Conservation (phyloP, 2,797 vertebrate genomes). For the Oophaga sylvatica region DNA sequence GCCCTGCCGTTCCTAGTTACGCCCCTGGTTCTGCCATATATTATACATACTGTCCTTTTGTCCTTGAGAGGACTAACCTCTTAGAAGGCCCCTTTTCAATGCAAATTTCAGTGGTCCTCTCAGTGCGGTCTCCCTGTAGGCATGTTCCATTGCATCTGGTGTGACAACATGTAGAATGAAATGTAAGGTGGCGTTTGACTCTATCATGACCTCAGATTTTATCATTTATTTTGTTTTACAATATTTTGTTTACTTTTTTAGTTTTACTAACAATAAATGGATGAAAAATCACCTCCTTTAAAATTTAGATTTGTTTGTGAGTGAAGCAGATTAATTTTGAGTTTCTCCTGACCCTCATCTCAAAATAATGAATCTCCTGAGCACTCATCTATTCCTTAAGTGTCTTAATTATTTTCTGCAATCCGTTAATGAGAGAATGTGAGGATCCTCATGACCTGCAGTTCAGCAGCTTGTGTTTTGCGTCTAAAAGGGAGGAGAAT, state of each 20-base stretch:
- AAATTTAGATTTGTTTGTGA: slow-evolving; percentile 3
- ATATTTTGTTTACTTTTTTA: background rate
- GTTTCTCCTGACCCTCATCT: slow-evolving; percentile 43
- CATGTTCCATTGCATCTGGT: background rate
- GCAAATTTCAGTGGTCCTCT: too few species aligned
- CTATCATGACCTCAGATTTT: background rate
- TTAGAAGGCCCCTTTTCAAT: too few species aligned
- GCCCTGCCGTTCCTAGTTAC: too few species aligned
- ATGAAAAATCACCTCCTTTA: background rate
- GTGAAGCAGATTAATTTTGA: slow-evolving; percentile 31
- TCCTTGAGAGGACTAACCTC: too few species aligned
- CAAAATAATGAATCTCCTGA: slow-evolving; percentile 42
- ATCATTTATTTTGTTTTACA: background rate
- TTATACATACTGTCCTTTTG: too few species aligned
- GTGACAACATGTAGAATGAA: background rate
- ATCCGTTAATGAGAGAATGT: slow-evolving; percentile 43
- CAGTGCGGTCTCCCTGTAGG: background rate
- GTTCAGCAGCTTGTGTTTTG: slow-evolving; percentile 52
- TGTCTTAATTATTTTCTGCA: slow-evolving; percentile 58
- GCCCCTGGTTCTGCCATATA: too few species aligned
- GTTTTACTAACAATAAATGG: background rate
- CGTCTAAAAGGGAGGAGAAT: slow-evolving; percentile 61
- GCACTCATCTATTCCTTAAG: slow-evolving; percentile 44
- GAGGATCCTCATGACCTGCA: slow-evolving; percentile 44
- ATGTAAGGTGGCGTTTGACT: background rate